Conservation (phyloP, 2,888 invertebrate genomes). For the Oxycera nigricornis region DNA sequence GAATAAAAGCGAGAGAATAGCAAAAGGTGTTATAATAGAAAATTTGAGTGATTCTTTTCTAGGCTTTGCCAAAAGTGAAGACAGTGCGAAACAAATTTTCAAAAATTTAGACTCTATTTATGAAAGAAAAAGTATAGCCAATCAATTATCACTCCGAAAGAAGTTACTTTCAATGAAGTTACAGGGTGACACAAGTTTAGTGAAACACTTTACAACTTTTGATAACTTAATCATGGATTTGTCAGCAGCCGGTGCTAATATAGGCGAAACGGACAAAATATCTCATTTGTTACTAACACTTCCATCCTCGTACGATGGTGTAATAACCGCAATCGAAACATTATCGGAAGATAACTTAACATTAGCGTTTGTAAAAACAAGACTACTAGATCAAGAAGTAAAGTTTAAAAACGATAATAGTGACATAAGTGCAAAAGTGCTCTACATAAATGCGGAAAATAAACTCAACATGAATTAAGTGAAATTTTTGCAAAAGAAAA, state of each 20-base stretch:
- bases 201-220: constrained; percentile 34
- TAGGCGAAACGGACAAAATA: constrained; percentile 28
- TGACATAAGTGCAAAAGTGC: constrained; percentile 52
- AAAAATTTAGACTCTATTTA: constrained; percentile 35
- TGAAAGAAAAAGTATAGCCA: constrained; percentile 32
- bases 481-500: too few relatives aligned
- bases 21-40: constrained; percentile 41
- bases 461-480: too few relatives aligned
- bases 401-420: too few relatives aligned
- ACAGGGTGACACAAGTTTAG: constrained; percentile 30
- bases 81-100: constrained; percentile 31
- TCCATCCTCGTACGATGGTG: constrained; percentile 1
- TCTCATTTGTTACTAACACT: background rate
- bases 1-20: constrained; percentile 33
- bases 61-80: constrained; percentile 11
- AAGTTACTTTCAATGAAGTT: constrained; percentile 40
- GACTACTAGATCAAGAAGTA: constrained; percentile 7
- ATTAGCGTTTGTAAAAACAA: constrained; percentile 18
- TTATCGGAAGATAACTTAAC: constrained; percentile 16
- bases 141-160: constrained; percentile 30
- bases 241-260: constrained; percentile 36
- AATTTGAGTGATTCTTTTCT: constrained; percentile 37
- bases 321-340: constrained; percentile 25
- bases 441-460: constrained; percentile 46
- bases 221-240: constrained; percentile 37